Conservation (phyloP, 2,797 vertebrate species). For the Danio choprae region DNA sequence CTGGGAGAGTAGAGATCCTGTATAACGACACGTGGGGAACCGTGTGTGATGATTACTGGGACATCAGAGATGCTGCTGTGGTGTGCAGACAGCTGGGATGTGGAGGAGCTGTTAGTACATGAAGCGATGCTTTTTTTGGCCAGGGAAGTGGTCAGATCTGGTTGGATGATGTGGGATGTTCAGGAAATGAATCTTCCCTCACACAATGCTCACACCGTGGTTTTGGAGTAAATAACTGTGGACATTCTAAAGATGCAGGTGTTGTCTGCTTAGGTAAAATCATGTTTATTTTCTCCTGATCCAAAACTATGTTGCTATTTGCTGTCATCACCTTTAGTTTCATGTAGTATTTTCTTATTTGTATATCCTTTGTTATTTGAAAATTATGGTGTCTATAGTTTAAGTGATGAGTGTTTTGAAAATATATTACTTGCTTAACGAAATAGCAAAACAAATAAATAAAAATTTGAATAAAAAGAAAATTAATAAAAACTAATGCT, state of each 20-base stretch:
- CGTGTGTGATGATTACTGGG: not conserved
- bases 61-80: not conserved
- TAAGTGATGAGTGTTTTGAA: too few species aligned
- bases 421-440: too few species aligned
- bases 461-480: too few species aligned
- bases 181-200: not conserved
- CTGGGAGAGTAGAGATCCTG: conserved; percentile 9
- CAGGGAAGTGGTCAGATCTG: too few species aligned
- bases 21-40: not conserved
- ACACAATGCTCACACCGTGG: not conserved
- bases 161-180: too few species aligned
- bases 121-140: too few species aligned
- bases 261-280: conserved; percentile 19
- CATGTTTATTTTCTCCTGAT: not conserved
- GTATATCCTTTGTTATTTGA: too few species aligned
- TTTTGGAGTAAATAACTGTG: not conserved
- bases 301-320: not conserved
- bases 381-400: too few species aligned
- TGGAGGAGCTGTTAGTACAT: too few species aligned
- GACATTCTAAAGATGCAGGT: not conserved
- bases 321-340: not conserved
- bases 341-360: too few species aligned
- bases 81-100: too few species aligned
- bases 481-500: not conserved
- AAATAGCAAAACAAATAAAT: too few species aligned